A percentile compares a stretch with the other conserved stretches of the same genome.
These are phyloP conservation scores for Papilio aristodemus DNA, from an alignment of 1,140 invertebrate species.

Conservation along the genomic window DNA sequence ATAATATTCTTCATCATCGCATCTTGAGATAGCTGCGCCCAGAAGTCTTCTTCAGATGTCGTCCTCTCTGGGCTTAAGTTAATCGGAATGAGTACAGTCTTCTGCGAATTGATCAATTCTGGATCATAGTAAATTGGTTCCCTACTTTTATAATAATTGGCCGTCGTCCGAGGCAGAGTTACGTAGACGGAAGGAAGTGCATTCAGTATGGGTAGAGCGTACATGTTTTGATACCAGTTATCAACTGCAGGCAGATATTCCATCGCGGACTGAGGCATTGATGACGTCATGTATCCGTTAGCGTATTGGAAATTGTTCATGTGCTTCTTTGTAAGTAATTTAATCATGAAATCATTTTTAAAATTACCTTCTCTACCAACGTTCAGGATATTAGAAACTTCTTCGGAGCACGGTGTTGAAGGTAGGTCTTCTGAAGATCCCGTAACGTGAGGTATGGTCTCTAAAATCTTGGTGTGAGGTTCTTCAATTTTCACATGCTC, in stretches of 20 bases:
- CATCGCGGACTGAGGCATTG: neutral
- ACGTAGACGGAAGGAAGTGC: constrained; percentile 36
- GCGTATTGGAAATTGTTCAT: neutral
- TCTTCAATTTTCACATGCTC: neutral
- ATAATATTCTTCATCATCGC: constrained; percentile 62
- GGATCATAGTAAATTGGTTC: constrained; percentile 4
- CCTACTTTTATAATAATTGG: constrained; percentile 15
- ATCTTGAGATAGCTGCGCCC: constrained; percentile 52
- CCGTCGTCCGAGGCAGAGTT: constrained; percentile 1
- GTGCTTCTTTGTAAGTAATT: neutral
- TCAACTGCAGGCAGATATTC: neutral
- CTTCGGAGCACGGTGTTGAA: neutral
- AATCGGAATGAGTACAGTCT: constrained; percentile 11
- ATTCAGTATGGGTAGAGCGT: constrained; percentile 3
- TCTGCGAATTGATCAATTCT: neutral
- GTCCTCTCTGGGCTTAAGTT: constrained; percentile 34
- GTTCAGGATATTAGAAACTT: neutral
- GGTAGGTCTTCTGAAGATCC: neutral
- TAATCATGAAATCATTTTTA: neutral
- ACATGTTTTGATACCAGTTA: constrained; percentile 4
- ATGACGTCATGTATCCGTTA: neutral
- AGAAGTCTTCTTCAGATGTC: constrained; percentile 46
- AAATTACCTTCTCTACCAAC: neutral
- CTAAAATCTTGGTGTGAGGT: constrained; percentile 12
- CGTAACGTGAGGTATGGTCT: neutral